Conservation (phyloP, 2,797 vertebrate genomes). For the Clarias laeviceps region DNA sequence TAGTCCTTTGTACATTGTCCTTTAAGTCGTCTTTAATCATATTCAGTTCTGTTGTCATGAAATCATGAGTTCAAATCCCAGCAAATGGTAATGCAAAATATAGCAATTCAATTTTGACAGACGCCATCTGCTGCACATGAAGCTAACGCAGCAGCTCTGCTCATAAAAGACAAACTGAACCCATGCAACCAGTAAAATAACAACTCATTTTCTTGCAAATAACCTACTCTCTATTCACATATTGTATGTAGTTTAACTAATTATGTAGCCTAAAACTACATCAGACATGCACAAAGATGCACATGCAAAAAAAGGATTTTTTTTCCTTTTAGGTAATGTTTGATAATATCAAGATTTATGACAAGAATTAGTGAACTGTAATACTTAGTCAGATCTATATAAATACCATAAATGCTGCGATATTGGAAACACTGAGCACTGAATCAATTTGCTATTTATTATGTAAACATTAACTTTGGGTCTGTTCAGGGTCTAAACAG, state of each 20-base stretch:
- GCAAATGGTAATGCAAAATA: not conserved
- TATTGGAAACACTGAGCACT: not conserved
- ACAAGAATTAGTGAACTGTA: not conserved
- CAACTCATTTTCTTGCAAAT: not conserved
- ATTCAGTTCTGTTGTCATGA: not conserved
- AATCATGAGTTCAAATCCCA: not conserved
- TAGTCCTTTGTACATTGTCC: not conserved
- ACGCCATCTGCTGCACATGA: constrained; percentile 2
- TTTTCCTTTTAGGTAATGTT: not conserved
- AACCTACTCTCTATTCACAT: not conserved
- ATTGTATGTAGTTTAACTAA: not conserved
- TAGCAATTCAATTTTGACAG: not conserved
- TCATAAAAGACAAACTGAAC: not conserved
- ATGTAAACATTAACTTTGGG: not conserved
- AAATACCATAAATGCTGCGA: not conserved
- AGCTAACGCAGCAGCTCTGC: not conserved
- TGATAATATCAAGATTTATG: not conserved
- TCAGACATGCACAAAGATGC: not conserved
- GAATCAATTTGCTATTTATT: not conserved
- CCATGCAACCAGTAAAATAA: not conserved
- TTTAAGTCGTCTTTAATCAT: not conserved
- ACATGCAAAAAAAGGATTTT: not conserved
- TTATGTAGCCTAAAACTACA: not conserved
- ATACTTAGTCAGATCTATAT: not conserved
- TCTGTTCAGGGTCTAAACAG: not conserved